Base-by-base conservation (phyloP, 2,888 invertebrate species). In the Phyto melanocephala region DNA sequence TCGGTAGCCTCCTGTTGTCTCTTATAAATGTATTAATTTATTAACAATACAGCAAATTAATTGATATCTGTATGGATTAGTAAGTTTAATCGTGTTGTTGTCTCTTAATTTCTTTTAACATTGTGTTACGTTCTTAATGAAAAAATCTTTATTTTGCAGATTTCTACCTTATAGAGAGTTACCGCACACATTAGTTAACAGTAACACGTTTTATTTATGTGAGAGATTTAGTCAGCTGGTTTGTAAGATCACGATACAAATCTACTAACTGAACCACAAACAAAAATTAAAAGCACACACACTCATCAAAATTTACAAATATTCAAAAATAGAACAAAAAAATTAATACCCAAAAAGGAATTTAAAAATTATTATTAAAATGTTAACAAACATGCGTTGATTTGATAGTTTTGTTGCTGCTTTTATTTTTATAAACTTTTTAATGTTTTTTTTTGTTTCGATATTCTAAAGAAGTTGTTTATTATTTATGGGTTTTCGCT, bases 21-120 rank as follows among this genome's bases (percentile, higher is more conserved):
- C 58, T 78, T 78, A 68, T 81, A 78, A 81, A 70, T 78, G 74
- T 70, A 75, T 78, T 37, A 75, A 75, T 81, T 74, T 78, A 78
- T 74, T 68, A 63, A 74, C 54, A 58, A 56, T 67, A 11, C 40
- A 62, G 42, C 33, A 42, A 20, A 54, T n/a, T 50, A 35, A 8
- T n/a, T n/a, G n/a, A n/a, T n/a, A n/a, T n/a, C n/a, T n/a, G n/a
- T n/a, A n/a, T n/a, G n/a, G n/a, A n/a, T n/a, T n/a, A n/a, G n/a
- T n/a, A n/a, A n/a, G n/a, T n/a, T n/a, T n/a, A n/a, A n/a, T n/a
- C n/a, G n/a, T n/a, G n/a, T n/a, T n/a, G n/a, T n/a, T n/a, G n/a
- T n/a, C n/a, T n/a, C n/a, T n/a, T n/a, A n/a, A n/a, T n/a, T n/a
- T n/a, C n/a, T n/a, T n/a, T n/a, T n/a, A n/a, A n/a, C n/a, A n/a